Evolutionary conservation across 2,888 invertebrate species (phyloP), one percentile per base, ranked within the genome.

Genomic region (Hypselothyrea guttata): DNA sequence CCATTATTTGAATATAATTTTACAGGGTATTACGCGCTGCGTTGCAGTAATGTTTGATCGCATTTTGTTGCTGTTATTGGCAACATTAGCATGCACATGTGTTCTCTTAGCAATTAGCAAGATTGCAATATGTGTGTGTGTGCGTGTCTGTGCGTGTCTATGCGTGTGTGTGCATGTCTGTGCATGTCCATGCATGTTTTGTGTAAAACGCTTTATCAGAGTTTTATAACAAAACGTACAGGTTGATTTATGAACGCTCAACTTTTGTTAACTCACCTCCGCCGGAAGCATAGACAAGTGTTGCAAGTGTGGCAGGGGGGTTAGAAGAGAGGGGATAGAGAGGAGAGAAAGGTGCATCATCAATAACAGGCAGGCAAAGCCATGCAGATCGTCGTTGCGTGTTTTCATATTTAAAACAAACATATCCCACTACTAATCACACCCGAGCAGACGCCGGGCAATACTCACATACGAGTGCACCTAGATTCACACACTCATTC

Each of bases 141-240:
- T 54, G 28, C 12, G 18, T 45, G 33, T 46, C 51, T 34, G 16
- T 8, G 12, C 31, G 9, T 13, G 34, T 12, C 1, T 11, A 4
- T n/a, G n/a, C 31, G 11, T 11, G 27, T 7, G 11, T 37, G 33
- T 53, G 35, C 34, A 35, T 51, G 49, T 47, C 5, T 61, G 69
- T 60, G 75, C 48, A 47, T 54, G 47, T 22, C 22, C 22, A 22
- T 22, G 22, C 22, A 22, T 22, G 22, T 22, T 22, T 22, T 22
- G 22, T 22, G 84, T 60, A 78, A 75, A 82, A 78, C 79, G 83
- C 70, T 83, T 84, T 83, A 84, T 84, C 83, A 82, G 79, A 79
- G 62, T 84, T 84, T 75, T 83, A 70, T 68, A 84, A 82, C 85
- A 79, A 73, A 72, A 74, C 71, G 64, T 60, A 57, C 72, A 53